Conservation (phyloP, 2,888 invertebrate genomes). For the Odontocolon sp. region DNA sequence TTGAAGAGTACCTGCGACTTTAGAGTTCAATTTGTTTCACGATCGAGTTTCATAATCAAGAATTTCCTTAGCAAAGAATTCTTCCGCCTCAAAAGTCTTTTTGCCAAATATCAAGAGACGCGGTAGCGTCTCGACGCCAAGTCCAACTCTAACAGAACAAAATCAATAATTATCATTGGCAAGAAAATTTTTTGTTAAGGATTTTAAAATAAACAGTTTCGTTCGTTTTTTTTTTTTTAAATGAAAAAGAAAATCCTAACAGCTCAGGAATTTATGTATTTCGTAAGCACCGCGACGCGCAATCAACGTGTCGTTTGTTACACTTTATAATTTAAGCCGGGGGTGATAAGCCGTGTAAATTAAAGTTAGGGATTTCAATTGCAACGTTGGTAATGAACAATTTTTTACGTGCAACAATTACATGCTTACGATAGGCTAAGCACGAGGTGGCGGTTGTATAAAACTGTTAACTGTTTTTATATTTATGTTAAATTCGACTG, state of each 20-base stretch:
- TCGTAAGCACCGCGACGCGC: conserved; percentile 23
- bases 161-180: background rate
- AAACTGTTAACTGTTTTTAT: conserved; percentile 49
- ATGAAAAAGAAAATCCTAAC: conserved; percentile 20
- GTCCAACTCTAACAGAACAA: background rate
- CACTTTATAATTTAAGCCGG: conserved; percentile 6
- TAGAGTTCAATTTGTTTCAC: too few relatives aligned
- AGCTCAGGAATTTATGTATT: conserved; percentile 36
- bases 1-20: conserved; percentile 12
- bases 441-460: conserved; percentile 48
- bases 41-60: too few relatives aligned
- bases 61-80: background rate
- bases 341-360: background rate
- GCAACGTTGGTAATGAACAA: background rate
- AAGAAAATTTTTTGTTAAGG: background rate
- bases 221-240: too few relatives aligned
- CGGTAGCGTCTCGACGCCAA: too few relatives aligned
- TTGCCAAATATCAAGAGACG: too few relatives aligned
- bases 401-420: background rate
- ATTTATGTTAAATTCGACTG: conserved; percentile 46
- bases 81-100: too few relatives aligned
- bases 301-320: conserved; percentile 3
- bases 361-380: conserved; percentile 6
- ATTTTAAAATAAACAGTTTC: background rate
- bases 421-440: conserved; percentile 7